Base-by-base conservation (phyloP, 2,113 vertebrate genomes). In the Osmerus eperlanus region DNA sequence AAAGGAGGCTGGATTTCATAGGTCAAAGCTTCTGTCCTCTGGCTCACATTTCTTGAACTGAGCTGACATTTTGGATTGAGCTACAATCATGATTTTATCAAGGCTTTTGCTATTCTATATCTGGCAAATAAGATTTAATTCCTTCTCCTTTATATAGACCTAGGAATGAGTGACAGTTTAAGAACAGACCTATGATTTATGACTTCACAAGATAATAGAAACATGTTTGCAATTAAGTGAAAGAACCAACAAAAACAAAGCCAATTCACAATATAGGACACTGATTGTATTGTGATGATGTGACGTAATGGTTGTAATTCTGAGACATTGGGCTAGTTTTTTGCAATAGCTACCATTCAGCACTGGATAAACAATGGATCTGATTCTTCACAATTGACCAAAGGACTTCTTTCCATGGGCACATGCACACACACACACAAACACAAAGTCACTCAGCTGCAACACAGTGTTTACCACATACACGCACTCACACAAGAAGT, bases 271-370 rank as follows among this genome's bases (percentile, higher is more conserved):
- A 53, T 1, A 59, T 18, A 21, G n/a, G 67, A 83, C 86, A 83
- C 73, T 79, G 36, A 23, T 65, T 51, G 78, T 75, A 84, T 83
- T 90, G 86, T 86, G n/a, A 73, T 23, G 55, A 68, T 68, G 67
- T 78, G 80, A 84, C 76, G 76, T 72, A 73, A 81, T 71, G 65
- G 65, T n/a, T 64, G 79, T 76, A 74, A 82, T 84, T 72, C 73
- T 59, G 70, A 47, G 78, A 83, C 68, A 75, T 72, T 72, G 71
- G 29, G 73, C 72, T 73, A 70, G 74, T 81, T 74, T 78, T 41
- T 70, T 68, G 71, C 82, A 72, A 58, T 58, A 12, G 67, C 78
- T 78, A 69, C 77, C 21, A 74, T 81, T 83, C 65, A 68, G 15
- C 3, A 41, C 60, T 71, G 21, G 65, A 59, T 12, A 58, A 75